Evolutionary conservation across 2,113 vertebrate species (phyloP).

Genomic region (Chlorocebus sabaeus): DNA sequence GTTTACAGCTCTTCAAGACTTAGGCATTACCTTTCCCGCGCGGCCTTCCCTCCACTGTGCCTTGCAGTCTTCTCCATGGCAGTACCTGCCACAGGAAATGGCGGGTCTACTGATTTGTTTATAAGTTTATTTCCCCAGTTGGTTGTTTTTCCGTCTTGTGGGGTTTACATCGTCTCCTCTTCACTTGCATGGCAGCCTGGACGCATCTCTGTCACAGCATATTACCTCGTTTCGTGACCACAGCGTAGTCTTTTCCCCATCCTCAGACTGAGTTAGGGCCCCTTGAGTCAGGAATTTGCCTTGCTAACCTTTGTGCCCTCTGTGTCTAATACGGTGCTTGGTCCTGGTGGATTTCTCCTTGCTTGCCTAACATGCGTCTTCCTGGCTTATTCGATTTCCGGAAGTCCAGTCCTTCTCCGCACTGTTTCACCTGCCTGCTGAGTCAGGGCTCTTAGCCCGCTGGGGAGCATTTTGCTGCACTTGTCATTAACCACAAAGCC

Average conservation of each 20-base stretch:
- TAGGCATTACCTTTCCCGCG: accelerated
- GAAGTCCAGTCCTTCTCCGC: background rate
- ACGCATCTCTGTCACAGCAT: accelerated
- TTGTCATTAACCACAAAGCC: background rate
- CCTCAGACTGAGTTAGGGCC: background rate
- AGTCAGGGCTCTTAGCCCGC: accelerated
- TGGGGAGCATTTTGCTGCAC: background rate
- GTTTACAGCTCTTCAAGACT: no score
- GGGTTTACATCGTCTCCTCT: background rate
- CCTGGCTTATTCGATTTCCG: background rate
- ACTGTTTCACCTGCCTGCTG: background rate
- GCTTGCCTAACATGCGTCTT: background rate
- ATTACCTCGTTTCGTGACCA: accelerated
- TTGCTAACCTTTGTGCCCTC: background rate
- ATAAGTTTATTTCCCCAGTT: background rate
- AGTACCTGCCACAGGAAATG: background rate
- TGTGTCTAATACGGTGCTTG: background rate
- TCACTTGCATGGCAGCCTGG: background rate
- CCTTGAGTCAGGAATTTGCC: background rate
- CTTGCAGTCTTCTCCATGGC: accelerated
- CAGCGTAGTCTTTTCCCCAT: background rate
- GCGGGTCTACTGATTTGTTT: background rate
- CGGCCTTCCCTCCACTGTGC: accelerated
- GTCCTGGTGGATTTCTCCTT: background rate
- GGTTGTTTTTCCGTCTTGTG: background rate